Conservation (phyloP, 2,888 invertebrate genomes). For the Diabrotica balteata region DNA sequence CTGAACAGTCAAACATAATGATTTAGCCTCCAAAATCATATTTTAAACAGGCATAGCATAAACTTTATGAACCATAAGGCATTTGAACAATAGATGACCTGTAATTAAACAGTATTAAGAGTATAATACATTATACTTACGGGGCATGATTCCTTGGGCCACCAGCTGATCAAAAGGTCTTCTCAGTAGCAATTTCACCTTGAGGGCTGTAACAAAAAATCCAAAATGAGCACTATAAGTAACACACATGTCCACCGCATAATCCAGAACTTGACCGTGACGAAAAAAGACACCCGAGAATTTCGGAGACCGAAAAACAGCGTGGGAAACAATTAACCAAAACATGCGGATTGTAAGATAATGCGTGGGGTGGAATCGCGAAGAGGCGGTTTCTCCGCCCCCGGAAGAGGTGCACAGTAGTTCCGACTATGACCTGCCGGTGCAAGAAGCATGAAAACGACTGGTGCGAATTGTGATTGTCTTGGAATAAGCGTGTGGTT, state of each 20-base stretch:
- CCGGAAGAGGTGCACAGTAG: conserved; percentile 15
- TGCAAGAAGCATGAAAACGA: conserved; percentile 1
- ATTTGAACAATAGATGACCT: too few species aligned
- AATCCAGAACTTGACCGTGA: conserved; percentile 10
- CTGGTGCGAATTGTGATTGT: neutral
- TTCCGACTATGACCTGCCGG: conserved; percentile 12
- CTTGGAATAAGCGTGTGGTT: conserved; percentile 2
- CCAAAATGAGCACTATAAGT: conserved; percentile 27
- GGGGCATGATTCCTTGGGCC: conserved; percentile 97
- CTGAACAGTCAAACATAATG: too few species aligned
- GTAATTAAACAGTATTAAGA: too few species aligned
- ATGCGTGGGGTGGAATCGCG: conserved; percentile 9
- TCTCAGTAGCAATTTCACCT: conserved; percentile 95
- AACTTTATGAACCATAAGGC: too few species aligned
- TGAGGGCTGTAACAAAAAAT: conserved; percentile 80
- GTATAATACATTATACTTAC: conserved; percentile 72
- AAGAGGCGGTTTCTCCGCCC: conserved; percentile 23
- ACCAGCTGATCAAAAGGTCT: conserved; percentile 94
- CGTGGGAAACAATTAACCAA: conserved; percentile 10
- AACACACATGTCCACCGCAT: conserved; percentile 18
- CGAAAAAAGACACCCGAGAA: conserved; percentile 10
- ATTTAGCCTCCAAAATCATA: too few species aligned
- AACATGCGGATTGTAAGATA: conserved; percentile 1
- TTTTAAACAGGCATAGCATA: too few species aligned
- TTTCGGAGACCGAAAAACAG: conserved; percentile 3